phyloP scores from a whole-genome alignment of 2,888 invertebrate species.

The Epinotia nisella region DNA sequence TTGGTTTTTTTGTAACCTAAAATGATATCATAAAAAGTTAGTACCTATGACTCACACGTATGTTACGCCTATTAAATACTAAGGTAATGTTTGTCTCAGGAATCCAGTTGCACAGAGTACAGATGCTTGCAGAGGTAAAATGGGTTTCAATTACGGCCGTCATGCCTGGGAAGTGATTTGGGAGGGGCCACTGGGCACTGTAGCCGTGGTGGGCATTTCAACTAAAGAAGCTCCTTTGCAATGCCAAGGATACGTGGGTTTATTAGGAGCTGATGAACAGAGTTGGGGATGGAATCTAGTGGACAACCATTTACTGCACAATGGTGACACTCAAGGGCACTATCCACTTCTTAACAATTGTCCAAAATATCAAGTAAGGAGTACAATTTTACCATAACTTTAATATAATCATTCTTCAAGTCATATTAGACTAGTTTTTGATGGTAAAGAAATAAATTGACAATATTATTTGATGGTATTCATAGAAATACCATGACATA shows the following conservation, averaged over 20 bases:
- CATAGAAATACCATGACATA: not conserved
- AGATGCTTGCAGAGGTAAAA: slow-evolving; percentile 96
- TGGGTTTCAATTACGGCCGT: slow-evolving; percentile 95
- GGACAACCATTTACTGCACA: slow-evolving; percentile 98
- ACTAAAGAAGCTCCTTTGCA: slow-evolving; percentile 97
- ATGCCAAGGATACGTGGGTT: slow-evolving; percentile 97
- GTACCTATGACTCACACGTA: not conserved
- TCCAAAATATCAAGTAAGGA: slow-evolving; percentile 96
- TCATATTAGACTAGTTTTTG: too few relatives aligned
- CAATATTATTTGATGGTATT: not conserved
- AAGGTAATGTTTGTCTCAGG: slow-evolving; percentile 71
- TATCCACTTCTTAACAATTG: slow-evolving; percentile 98
- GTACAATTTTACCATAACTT: slow-evolving; percentile 5
- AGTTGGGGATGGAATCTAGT: slow-evolving; percentile 99
- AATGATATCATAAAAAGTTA: not conserved
- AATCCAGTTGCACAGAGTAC: slow-evolving; percentile 99
- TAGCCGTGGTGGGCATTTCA: slow-evolving; percentile 98
- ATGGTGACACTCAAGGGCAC: slow-evolving; percentile 97
- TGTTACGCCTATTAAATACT: not conserved
- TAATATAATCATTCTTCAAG: too few relatives aligned
- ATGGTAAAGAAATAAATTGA: too few relatives aligned
- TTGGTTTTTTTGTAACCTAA: not conserved
- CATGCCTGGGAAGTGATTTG: slow-evolving; percentile 99
- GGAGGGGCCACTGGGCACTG: slow-evolving; percentile 99
- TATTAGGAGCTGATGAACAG: slow-evolving; percentile 97